Conservation (phyloP, 2,113 vertebrate genomes). For the Zeus faber region DNA sequence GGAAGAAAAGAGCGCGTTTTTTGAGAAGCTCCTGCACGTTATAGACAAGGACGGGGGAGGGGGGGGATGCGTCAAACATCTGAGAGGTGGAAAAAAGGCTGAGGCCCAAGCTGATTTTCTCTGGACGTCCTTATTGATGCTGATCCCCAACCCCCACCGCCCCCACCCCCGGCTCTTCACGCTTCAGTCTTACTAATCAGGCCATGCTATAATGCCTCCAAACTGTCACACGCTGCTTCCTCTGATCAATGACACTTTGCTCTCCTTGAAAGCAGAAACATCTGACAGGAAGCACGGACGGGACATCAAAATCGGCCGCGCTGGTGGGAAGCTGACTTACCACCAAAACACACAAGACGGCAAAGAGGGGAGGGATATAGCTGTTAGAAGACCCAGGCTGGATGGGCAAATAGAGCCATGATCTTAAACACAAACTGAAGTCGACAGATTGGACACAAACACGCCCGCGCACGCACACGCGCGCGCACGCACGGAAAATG, state of each 20-base stretch:
- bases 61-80: conserved; percentile 25
- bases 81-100: conserved; percentile 18
- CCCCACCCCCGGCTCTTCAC: conserved; percentile 9
- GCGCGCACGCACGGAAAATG: no score
- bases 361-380: conserved; percentile 10
- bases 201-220: conserved; percentile 47
- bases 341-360: conserved; percentile 24
- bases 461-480: not conserved
- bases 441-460: not conserved
- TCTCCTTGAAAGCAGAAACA: conserved; percentile 41
- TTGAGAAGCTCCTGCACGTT: conserved; percentile 21
- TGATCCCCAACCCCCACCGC: conserved; percentile 26
- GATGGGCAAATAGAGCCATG: no score
- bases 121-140: conserved; percentile 48
- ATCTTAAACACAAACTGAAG: not conserved
- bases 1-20: no score
- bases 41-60: conserved; percentile 30
- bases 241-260: conserved; percentile 53
- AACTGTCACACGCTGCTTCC: conserved; percentile 30
- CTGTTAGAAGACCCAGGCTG: no score
- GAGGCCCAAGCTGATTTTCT: conserved; percentile 39
- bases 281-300: conserved; percentile 38
- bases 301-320: conserved; percentile 48
- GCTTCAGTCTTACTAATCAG: conserved; percentile 48
- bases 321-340: conserved; percentile 39